Evolutionary conservation across 2,888 invertebrate genomes (phyloP), one percentile per base, ranked within the genome.

Genomic region (Eumerus sabulonum): DNA sequence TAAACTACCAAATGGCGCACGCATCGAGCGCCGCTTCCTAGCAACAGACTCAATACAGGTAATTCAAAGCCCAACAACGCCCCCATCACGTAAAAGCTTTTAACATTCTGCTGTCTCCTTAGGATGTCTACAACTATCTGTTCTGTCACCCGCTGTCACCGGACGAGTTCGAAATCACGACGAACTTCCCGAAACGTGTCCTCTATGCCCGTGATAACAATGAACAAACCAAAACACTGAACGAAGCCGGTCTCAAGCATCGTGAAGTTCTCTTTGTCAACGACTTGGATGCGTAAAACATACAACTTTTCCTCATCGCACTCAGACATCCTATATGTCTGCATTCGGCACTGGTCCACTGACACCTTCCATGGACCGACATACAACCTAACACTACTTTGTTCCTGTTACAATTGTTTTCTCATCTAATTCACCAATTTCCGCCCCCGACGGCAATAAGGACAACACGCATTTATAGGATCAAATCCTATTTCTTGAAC

Each of bases 111-210:
- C 9, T 12, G 36, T 19, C 19, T 70, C 14, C 77, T 36, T 90
- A 98, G 97, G 95, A 95, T 87, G 92, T 99, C 81, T 97, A 97
- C 90, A 94, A 96, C 89, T 98, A 95, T 90, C 95, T 98, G 82
- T 98, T 98, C 90, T 97, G 98, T 86, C 97, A 98, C 90, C 96
- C 97, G 3, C 93, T 94, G 84, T 94, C 98, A 12, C 98, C 98
- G 1, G 92, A 96, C 87, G 93, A 94, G 86, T 98, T 98, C 87
- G 97, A 98, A 90, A 96, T 98, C 82, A 96, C 96, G 54, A 97
- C 97, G 82, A 98, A 98, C 90, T 98, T 96, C 88, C 98, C 98
- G 0, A 95, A 96, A 87, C 93, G 96, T 82, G 92, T 94, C 76
- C 90, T 98, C 63, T 91, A 93, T 82, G 85, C 86, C 60, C 88